A percentile compares a stretch with the other conserved stretches of the same genome.
Evolutionary conservation across 2,113 vertebrate genomes (phyloP).

Genomic region (Octodon degus): DNA sequence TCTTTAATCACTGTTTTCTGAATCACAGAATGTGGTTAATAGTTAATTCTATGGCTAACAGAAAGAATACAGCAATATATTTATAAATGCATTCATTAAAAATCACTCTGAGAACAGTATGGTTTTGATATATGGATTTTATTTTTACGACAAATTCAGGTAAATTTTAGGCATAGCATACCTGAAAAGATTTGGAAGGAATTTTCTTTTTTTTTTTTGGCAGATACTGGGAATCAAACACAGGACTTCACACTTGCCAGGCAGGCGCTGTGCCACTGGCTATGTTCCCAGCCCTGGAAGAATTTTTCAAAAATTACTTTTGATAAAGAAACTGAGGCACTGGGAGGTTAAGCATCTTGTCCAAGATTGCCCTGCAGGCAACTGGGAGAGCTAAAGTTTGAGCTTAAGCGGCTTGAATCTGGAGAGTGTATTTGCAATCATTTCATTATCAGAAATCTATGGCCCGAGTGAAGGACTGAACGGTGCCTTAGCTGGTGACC

Average conservation of each 20-base stretch:
- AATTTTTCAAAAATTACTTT: constrained; percentile 27
- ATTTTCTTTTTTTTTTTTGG: neutral
- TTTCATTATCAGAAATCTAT: neutral
- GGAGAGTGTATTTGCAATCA: neutral
- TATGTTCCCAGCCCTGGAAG: neutral
- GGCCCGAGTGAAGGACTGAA: neutral
- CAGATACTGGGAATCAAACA: too few relatives aligned
- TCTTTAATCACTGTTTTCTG: neutral
- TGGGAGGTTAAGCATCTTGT: neutral
- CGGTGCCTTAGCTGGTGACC: neutral
- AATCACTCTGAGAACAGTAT: constrained; percentile 24
- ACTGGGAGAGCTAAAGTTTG: neutral
- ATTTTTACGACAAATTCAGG: neutral
- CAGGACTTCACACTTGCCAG: too few relatives aligned
- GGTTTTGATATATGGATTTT: neutral
- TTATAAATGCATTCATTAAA: neutral
- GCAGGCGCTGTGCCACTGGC: too few relatives aligned
- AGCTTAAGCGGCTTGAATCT: neutral
- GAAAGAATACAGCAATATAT: constrained; percentile 12
- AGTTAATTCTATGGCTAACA: neutral
- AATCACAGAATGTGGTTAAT: neutral
- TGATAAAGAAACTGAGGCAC: neutral
- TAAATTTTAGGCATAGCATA: neutral
- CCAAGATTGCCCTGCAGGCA: neutral
- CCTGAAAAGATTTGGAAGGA: neutral